phyloP scores from a whole-genome alignment of 2,797 vertebrate species.

The Sparidentex hasta region DNA sequence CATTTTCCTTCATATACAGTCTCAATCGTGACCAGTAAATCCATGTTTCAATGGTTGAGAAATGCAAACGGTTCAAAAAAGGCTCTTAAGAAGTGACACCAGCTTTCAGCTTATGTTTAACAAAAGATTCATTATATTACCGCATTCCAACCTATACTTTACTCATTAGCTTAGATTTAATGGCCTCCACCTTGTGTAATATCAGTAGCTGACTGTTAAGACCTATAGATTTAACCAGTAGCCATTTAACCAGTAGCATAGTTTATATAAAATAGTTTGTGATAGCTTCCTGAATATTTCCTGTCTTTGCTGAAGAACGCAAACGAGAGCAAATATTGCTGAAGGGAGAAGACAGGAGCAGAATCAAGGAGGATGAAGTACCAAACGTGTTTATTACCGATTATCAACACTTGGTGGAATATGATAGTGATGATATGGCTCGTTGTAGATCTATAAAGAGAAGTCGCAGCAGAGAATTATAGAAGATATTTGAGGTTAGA shows the following conservation, averaged over 20 bases:
- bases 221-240: too few species aligned
- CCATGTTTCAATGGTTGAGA: background rate
- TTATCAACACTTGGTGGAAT: background rate
- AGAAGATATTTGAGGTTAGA: background rate
- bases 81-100: constrained; percentile 36
- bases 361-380: too few species aligned
- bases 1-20: background rate
- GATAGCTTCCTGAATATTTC: too few species aligned
- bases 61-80: background rate
- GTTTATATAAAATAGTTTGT: too few species aligned
- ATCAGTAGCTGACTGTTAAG: background rate
- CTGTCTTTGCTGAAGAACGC: too few species aligned
- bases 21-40: background rate
- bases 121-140: constrained; percentile 34
- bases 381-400: background rate
- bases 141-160: constrained; percentile 42
- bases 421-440: background rate
- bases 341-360: background rate
- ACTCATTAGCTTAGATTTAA: constrained; percentile 1
- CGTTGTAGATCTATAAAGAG: background rate
- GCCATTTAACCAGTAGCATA: too few species aligned
- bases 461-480: background rate
- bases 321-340: too few species aligned
- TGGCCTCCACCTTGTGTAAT: background rate
- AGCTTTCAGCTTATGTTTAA: constrained; percentile 40